Evolutionary conservation across 1,140 invertebrate genomes (phyloP).

Genomic region (Caligus rogercresseyi): DNA sequence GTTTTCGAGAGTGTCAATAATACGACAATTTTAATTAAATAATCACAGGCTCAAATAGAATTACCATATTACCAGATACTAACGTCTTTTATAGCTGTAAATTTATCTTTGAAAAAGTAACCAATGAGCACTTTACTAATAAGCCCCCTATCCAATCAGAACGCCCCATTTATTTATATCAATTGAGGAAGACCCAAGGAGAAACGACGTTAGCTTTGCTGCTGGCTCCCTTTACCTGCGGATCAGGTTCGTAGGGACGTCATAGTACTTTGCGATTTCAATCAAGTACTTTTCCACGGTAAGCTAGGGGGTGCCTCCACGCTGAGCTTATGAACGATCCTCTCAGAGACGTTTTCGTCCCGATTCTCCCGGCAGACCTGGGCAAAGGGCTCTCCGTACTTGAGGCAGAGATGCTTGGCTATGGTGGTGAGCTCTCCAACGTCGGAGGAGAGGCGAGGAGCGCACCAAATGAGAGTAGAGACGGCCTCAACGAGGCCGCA

Average conservation of each 20-base stretch:
- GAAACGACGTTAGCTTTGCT: too few relatives aligned
- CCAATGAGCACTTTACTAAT: too few relatives aligned
- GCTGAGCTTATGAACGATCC: constrained; percentile 85
- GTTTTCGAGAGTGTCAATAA: too few relatives aligned
- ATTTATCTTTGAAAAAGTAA: too few relatives aligned
- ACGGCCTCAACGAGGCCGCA: constrained; percentile 88
- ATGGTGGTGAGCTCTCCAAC: constrained; percentile 77
- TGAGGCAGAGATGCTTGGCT: constrained; percentile 65
- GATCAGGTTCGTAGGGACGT: constrained; percentile 81
- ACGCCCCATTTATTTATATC: too few relatives aligned
- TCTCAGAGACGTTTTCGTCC: constrained; percentile 69
- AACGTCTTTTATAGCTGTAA: too few relatives aligned
- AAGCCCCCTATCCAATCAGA: too few relatives aligned
- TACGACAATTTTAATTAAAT: too few relatives aligned
- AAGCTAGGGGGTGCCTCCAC: constrained; percentile 84
- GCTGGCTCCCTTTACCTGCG: too few relatives aligned
- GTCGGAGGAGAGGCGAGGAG: constrained; percentile 65
- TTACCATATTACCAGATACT: too few relatives aligned
- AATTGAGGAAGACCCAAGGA: too few relatives aligned
- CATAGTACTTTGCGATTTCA: constrained; percentile 90
- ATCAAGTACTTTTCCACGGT: constrained; percentile 87
- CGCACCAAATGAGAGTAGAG: constrained; percentile 88
- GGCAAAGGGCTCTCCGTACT: constrained; percentile 87
- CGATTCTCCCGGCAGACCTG: constrained; percentile 54
- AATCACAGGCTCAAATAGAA: too few relatives aligned